These are phyloP conservation scores for Callyntrura guangdongensis DNA, from an alignment of 2,888 invertebrate species.

Conservation along the genomic window DNA sequence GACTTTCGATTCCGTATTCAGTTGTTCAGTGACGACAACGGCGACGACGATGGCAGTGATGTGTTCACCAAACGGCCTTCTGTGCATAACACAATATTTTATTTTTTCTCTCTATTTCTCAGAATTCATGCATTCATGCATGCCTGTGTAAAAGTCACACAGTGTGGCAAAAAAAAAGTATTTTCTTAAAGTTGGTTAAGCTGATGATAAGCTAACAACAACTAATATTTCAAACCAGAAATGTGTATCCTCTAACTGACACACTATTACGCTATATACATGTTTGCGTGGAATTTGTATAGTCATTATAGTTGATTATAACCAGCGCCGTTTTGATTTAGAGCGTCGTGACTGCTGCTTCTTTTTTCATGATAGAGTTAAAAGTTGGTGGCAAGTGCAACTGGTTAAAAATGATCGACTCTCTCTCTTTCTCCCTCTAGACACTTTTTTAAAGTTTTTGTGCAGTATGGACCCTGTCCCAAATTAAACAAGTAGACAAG, in stretches of 20 bases:
- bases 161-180: conserved; percentile 16
- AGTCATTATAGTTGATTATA: conserved; percentile 37
- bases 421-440: no score
- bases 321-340: conserved; percentile 53
- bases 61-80: no score
- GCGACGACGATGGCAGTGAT: not conserved
- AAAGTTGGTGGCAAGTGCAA: conserved; percentile 57
- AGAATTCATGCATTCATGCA: conserved; percentile 49
- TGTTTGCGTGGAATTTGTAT: conserved; percentile 28
- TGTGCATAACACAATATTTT: no score
- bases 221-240: conserved; percentile 48
- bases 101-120: conserved; percentile 3
- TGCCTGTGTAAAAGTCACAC: conserved; percentile 27
- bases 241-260: conserved; percentile 1
- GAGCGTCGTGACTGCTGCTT: conserved; percentile 59
- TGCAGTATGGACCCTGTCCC: conserved; percentile 54
- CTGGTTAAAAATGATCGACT: conserved; percentile 53
- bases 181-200: conserved; percentile 25
- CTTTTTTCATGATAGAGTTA: conserved; percentile 37
- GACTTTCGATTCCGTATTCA: no score
- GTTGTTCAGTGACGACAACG: not conserved
- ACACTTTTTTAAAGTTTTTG: conserved; percentile 21
- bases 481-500: not conserved
- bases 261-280: conserved; percentile 18
- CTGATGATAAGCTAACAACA: not conserved